A percentile compares a stretch with the other conserved stretches of the same genome.
These are phyloP conservation scores for Tetranychus truncatus DNA, from an alignment of 2,888 invertebrate genomes.

Conservation along the genomic window DNA sequence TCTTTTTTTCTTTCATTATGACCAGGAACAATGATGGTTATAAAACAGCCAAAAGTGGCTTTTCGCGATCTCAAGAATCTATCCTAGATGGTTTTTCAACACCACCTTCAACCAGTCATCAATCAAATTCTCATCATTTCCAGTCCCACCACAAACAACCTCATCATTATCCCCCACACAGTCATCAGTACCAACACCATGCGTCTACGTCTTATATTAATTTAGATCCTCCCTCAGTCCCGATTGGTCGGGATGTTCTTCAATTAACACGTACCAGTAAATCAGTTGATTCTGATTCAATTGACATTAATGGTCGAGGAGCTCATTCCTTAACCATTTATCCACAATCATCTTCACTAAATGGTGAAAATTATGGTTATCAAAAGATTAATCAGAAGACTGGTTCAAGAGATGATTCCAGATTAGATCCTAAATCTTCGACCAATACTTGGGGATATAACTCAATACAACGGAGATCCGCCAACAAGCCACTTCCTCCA, in stretches of 20 bases:
- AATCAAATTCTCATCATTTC: too few species aligned
- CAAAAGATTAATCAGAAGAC: not conserved
- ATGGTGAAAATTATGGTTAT: too few species aligned
- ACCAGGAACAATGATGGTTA: not conserved
- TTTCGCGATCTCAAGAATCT: slow-evolving; percentile 14
- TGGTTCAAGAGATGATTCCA: not conserved
- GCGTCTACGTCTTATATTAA: slow-evolving; percentile 11
- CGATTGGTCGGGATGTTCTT: slow-evolving; percentile 6
- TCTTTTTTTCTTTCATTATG: not conserved
- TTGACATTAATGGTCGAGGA: not conserved
- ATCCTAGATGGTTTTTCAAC: slow-evolving; percentile 15
- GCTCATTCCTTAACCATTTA: not conserved
- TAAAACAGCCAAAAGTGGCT: not conserved
- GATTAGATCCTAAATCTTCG: slow-evolving; percentile 10
- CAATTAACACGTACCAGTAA: not conserved
- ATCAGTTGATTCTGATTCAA: not conserved
- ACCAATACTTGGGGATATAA: slow-evolving; percentile 7
- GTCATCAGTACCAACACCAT: too few species aligned
- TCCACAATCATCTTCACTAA: too few species aligned
- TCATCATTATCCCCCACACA: too few species aligned
- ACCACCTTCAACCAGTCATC: not conserved
- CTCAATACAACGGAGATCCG: slow-evolving; percentile 15
- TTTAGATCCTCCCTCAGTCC: slow-evolving; percentile 10
- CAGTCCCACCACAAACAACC: too few species aligned
- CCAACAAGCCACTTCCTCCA: slow-evolving; percentile 23